Base-by-base conservation (phyloP, 2,113 vertebrate genomes). In the Lycocorax pyrrhopterus region DNA sequence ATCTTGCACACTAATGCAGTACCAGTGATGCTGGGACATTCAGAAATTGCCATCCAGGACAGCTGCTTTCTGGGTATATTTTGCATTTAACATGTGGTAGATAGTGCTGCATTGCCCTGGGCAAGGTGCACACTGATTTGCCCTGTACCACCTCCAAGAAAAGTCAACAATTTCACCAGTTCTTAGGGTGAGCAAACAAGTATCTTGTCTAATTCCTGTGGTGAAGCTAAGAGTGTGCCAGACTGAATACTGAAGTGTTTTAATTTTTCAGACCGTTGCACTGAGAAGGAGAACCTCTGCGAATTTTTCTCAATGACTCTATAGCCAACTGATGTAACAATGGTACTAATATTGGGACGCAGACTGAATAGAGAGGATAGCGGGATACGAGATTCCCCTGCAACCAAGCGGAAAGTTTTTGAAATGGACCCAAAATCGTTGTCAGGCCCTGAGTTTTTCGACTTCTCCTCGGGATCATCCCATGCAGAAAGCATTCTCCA, bases 281-380 rank as follows among this genome's bases (percentile, higher is more conserved):
- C 89, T 43, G 66, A 35, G 59, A 96, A 95, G 97, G 91, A 96
- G 92, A 94, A 76, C 44, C 67, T 52, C 89, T 51, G 87, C 64
- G 16, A 74, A 84, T 85, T 97, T 97, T 98, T 98, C 97, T 98
- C 97, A 94, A 90, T 98, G 96, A 94, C 94, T 96, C 93, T 97
- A 93, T 98, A 98, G 97, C 96, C 97, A 97, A 94, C 97, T 96
- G 96, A 98, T 97, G 98, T 98, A 98, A 98, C 98, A 98, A 99
- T 99, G 99, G 99, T 99, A 98, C 98, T 99, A 98, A 99, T 99
- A 97, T 87, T 99, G 97, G 99, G 99, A 93, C 98, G 99, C 96
- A 98, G 99, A 97, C 95, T 99, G 96, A 99, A 98, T 98, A 99
- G 99, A 98, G 99, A 99, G 98, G 99, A 99, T 85, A 98, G 98